Evolutionary conservation across 1,140 invertebrate species (phyloP).

Genomic region (Popillia japonica): DNA sequence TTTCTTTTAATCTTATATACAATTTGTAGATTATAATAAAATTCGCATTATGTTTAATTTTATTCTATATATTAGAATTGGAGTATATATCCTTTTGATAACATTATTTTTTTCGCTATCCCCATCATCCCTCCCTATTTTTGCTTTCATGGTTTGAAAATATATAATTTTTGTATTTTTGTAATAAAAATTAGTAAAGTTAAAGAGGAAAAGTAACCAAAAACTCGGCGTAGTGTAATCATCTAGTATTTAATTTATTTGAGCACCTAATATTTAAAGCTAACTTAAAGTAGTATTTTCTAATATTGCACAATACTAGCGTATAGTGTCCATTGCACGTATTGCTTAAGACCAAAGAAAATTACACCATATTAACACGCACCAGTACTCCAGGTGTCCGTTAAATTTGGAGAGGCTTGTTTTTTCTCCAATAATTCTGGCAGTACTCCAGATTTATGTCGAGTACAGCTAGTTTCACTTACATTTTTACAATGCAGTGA

Average conservation of each 20-base stretch:
- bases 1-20: neutral
- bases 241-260: slow-evolving; percentile 48
- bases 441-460: slow-evolving; percentile 4
- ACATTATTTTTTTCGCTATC: neutral
- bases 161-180: slow-evolving; percentile 6
- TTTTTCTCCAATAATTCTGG: neutral
- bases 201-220: slow-evolving; percentile 41
- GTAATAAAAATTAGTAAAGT: neutral
- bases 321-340: slow-evolving; percentile 50
- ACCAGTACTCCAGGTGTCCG: slow-evolving; percentile 44
- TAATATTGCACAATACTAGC: slow-evolving; percentile 56
- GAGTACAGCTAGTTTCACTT: slow-evolving; percentile 28
- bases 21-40: neutral
- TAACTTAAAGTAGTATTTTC: slow-evolving; percentile 50
- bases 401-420: slow-evolving; percentile 24
- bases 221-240: slow-evolving; percentile 43
- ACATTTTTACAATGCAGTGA: slow-evolving; percentile 36
- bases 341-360: slow-evolving; percentile 49
- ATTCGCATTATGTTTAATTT: neutral
- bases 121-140: neutral
- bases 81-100: neutral
- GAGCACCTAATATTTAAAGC: slow-evolving; percentile 56
- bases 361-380: slow-evolving; percentile 43
- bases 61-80: neutral
- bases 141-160: neutral